phyloP scores from a whole-genome alignment of 2,113 vertebrate genomes.

The Anser brachyrhynchus region DNA sequence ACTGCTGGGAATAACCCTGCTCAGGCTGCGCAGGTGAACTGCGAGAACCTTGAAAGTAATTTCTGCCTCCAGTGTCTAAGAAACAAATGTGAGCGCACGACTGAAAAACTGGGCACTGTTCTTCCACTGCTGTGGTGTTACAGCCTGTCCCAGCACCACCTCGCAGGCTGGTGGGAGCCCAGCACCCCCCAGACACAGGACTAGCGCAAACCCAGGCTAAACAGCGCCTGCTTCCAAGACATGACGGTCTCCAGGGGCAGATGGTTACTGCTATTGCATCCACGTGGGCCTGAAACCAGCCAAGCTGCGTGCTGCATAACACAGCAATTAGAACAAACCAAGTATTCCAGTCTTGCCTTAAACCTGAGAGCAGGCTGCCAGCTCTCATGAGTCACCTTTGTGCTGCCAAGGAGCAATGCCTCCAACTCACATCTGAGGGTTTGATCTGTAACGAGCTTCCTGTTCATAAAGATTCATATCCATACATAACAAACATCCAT shows the following conservation, averaged over 20 bases:
- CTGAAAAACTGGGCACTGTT: not conserved
- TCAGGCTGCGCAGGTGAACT: not conserved
- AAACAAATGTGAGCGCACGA: not conserved
- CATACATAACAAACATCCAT: not conserved
- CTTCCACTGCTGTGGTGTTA: not conserved
- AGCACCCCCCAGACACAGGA: not conserved
- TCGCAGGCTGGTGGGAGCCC: not conserved
- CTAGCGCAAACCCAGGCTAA: slow-evolving; percentile 27
- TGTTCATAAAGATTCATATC: slow-evolving; percentile 18
- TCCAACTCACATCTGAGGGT: slow-evolving; percentile 42
- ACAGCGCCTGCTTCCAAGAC: slow-evolving; percentile 42
- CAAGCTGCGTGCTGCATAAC: slow-evolving; percentile 46
- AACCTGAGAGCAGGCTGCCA: slow-evolving; percentile 30
- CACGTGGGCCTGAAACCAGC: slow-evolving; percentile 45
- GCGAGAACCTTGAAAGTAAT: not conserved
- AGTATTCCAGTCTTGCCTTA: slow-evolving; percentile 45
- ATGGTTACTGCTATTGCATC: slow-evolving; percentile 60
- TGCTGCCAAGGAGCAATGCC: slow-evolving; percentile 43
- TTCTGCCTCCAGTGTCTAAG: not conserved
- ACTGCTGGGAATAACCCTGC: not conserved
- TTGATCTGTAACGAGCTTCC: slow-evolving; percentile 30
- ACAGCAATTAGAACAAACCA: slow-evolving; percentile 52
- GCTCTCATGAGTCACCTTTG: slow-evolving; percentile 69
- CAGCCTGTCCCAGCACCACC: not conserved
- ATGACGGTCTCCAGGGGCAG: slow-evolving; percentile 30